phyloP scores from a whole-genome alignment of 2,113 vertebrate genomes.

The Nerophis lumbriciformis region DNA sequence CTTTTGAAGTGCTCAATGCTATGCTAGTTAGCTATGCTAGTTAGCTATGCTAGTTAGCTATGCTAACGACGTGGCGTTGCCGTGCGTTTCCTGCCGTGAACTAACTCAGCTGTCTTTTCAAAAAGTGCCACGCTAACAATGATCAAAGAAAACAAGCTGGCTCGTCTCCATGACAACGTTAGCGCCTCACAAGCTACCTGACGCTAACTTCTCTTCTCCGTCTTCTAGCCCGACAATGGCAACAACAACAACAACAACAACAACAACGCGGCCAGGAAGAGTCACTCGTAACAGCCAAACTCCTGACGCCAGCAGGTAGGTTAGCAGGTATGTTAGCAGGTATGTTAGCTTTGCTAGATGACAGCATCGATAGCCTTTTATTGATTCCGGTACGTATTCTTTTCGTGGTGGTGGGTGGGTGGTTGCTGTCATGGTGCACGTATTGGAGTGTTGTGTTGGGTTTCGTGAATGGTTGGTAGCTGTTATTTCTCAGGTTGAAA shows the following conservation, averaged over 20 bases:
- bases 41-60: not conserved
- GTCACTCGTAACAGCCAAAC: constrained; percentile 78
- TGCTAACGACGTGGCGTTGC: not conserved
- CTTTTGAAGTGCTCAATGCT: not conserved
- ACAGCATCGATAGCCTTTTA: too few relatives aligned
- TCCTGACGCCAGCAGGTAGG: constrained; percentile 48
- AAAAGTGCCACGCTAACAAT: too few relatives aligned
- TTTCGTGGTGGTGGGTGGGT: too few relatives aligned
- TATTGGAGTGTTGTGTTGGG: too few relatives aligned
- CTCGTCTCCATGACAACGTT: not conserved
- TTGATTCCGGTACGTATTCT: too few relatives aligned
- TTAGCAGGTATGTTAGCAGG: too few relatives aligned
- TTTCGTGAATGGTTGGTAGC: too few relatives aligned
- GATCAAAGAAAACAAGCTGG: too few relatives aligned
- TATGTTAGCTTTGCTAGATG: too few relatives aligned
- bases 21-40: not conserved
- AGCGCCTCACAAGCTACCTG: not conserved
- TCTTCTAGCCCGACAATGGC: constrained; percentile 76
- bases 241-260: constrained; percentile 76
- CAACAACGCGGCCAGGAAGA: constrained; percentile 79
- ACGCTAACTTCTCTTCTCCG: constrained; percentile 8
- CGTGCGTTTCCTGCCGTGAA: constrained; percentile 11
- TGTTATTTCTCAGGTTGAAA: too few relatives aligned
- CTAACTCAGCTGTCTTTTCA: too few relatives aligned
- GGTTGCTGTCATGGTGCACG: too few relatives aligned